phyloP scores from a whole-genome alignment of 1,140 invertebrate genomes.

The Drosophila tropicalis region DNA sequence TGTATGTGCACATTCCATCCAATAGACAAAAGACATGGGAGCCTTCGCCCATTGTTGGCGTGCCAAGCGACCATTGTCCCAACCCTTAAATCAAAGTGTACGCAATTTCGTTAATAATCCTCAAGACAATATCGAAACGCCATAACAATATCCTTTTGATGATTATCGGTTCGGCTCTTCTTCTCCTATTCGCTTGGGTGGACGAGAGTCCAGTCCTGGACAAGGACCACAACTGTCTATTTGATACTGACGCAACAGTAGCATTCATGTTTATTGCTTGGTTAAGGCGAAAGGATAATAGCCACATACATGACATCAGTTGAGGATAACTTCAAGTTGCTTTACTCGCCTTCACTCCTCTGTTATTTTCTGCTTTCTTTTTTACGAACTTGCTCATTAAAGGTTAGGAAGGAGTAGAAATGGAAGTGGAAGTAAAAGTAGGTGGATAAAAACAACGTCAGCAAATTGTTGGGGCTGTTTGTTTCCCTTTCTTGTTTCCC shows the following conservation, averaged over 20 bases:
- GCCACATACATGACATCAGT: conserved; percentile 20
- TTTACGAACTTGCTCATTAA: conserved; percentile 21
- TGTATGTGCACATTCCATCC: not conserved
- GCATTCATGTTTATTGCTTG: conserved; percentile 71
- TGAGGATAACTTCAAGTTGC: conserved; percentile 19
- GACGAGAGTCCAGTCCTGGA: not conserved
- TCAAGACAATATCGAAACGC: conserved; percentile 80
- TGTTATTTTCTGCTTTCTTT: conserved; percentile 1
- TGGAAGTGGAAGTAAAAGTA: not conserved
- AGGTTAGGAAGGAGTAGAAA: not conserved
- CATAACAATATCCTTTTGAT: conserved; percentile 83
- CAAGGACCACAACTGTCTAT: conserved; percentile 44
- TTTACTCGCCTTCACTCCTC: conserved; percentile 9
- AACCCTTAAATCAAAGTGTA: conserved; percentile 81
- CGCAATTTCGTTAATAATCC: conserved; percentile 82
- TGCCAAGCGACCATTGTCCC: conserved; percentile 64
- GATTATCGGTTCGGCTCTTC: conserved; percentile 70
- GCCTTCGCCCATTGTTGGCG: conserved; percentile 57
- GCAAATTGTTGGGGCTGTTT: conserved; percentile 40
- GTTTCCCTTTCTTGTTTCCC: not conserved
- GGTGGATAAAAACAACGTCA: conserved; percentile 11
- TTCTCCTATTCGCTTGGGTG: conserved; percentile 32
- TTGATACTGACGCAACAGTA: conserved; percentile 54
- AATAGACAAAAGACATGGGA: conserved; percentile 26
- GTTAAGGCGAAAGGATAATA: conserved; percentile 70